Percentiles rank a stretch among this genome's conserved stretches.
These are phyloP conservation scores for Disparrhopalites patrizii DNA, from an alignment of 2,888 invertebrate genomes.

Conservation along the genomic window DNA sequence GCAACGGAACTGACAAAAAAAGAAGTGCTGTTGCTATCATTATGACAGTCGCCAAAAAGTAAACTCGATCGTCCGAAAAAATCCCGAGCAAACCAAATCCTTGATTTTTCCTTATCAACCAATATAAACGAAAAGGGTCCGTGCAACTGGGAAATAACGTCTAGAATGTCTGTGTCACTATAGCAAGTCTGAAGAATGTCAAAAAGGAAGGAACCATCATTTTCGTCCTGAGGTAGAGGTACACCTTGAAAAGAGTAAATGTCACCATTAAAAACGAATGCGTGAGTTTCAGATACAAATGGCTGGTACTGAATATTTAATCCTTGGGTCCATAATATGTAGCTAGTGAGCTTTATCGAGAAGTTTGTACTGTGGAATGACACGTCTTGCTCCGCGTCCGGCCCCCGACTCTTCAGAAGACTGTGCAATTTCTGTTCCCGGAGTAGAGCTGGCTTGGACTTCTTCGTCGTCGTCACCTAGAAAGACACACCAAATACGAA, in stretches of 20 bases:
- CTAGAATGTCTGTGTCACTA: conserved; percentile 49
- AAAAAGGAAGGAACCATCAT: conserved; percentile 36
- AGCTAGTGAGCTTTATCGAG: conserved; percentile 43
- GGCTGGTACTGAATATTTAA: conserved; percentile 64
- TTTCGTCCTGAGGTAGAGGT: conserved; percentile 33
- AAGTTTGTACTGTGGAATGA: neutral
- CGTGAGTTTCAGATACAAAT: conserved; percentile 53
- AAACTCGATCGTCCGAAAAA: conserved; percentile 80
- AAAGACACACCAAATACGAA: too few species aligned
- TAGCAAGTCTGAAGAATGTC: conserved; percentile 25
- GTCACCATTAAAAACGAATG: conserved; percentile 86
- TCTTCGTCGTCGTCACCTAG: too few species aligned
- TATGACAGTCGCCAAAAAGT: conserved; percentile 53
- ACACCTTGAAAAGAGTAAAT: conserved; percentile 59
- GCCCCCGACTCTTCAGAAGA: conserved; percentile 33
- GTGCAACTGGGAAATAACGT: conserved; percentile 60
- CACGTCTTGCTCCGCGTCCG: conserved; percentile 23
- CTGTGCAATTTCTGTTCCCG: too few species aligned
- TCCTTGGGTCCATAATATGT: conserved; percentile 85
- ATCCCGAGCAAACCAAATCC: conserved; percentile 79
- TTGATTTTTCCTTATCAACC: conserved; percentile 59
- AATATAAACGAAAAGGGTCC: conserved; percentile 85
- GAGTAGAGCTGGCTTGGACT: too few species aligned
- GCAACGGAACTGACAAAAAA: conserved; percentile 50
- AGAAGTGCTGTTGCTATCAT: conserved; percentile 31